These are phyloP conservation scores for Zosterops borbonicus DNA, from an alignment of 2,113 vertebrate genomes.

Conservation along the genomic window DNA sequence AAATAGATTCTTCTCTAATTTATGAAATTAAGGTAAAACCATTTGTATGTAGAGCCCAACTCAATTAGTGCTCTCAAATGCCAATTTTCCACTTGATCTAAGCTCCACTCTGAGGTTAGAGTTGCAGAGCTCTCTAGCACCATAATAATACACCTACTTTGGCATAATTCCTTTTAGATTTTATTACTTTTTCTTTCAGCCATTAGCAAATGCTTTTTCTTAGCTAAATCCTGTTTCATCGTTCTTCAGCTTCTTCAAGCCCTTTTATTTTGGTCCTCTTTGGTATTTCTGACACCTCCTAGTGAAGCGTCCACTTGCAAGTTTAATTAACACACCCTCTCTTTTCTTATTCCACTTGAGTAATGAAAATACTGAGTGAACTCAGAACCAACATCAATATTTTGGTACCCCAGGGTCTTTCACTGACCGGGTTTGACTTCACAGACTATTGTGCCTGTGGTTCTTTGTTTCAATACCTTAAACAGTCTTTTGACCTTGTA, in stretches of 20 bases:
- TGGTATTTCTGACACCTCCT: neutral
- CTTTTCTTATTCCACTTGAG: neutral
- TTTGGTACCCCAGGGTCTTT: neutral
- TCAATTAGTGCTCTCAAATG: constrained; percentile 10
- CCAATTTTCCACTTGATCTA: constrained; percentile 35
- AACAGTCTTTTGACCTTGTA: neutral
- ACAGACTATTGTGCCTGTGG: neutral
- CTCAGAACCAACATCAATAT: neutral
- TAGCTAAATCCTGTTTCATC: neutral
- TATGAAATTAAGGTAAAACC: constrained; percentile 21
- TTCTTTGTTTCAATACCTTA: neutral
- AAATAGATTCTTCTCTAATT: constrained; percentile 16
- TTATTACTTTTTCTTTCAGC: neutral
- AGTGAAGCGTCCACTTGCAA: neutral
- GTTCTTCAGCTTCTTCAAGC: neutral
- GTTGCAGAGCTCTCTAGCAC: neutral
- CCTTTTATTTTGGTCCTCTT: neutral
- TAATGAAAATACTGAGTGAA: neutral
- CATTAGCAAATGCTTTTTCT: neutral
- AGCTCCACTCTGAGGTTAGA: neutral
- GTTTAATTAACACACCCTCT: constrained; percentile 38
- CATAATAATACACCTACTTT: neutral
- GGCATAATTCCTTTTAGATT: neutral
- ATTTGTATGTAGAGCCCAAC: neutral
- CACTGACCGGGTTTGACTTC: neutral